Percentiles rank a stretch among this genome's conserved stretches.
phyloP scores from a whole-genome alignment of 2,888 invertebrate genomes.

The Auanema freiburgensis region DNA sequence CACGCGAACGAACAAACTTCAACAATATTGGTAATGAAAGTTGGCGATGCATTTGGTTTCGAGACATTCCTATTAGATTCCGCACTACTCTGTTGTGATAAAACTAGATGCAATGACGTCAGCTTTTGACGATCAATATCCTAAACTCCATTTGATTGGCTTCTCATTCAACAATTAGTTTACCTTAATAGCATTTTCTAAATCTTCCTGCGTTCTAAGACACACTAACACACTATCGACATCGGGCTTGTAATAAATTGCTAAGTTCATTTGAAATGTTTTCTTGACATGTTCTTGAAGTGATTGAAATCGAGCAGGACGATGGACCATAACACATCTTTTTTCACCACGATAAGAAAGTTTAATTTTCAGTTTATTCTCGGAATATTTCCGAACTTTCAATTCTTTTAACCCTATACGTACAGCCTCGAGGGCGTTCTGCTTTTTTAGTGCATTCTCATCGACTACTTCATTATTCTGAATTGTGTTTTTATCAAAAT shows the following conservation, averaged over 20 bases:
- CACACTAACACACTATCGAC: slow-evolving; percentile 62
- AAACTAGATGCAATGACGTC: slow-evolving; percentile 57
- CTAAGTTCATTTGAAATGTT: slow-evolving; percentile 28
- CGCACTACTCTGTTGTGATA: slow-evolving; percentile 42
- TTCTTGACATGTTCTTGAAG: slow-evolving; percentile 8
- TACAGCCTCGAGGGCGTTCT: slow-evolving; percentile 4
- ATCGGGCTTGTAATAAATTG: slow-evolving; percentile 44
- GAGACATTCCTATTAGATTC: background rate
- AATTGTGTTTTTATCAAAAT: slow-evolving; percentile 5
- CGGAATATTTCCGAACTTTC: slow-evolving; percentile 7
- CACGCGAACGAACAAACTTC: slow-evolving; percentile 1
- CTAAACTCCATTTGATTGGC: background rate
- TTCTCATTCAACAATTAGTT: background rate
- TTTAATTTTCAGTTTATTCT: slow-evolving; percentile 14
- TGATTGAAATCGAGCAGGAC: slow-evolving; percentile 7
- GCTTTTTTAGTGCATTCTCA: slow-evolving; percentile 2
- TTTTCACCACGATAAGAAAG: slow-evolving; percentile 12
- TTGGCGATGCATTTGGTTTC: slow-evolving; percentile 14
- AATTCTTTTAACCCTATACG: slow-evolving; percentile 7
- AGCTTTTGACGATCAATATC: slow-evolving; percentile 9
- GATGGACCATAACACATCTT: slow-evolving; percentile 9
- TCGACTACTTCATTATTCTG: slow-evolving; percentile 6
- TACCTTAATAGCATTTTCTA: slow-evolving; percentile 65
- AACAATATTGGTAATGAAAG: slow-evolving; percentile 4
- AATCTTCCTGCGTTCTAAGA: slow-evolving; percentile 62